Evolutionary conservation across 2,113 vertebrate genomes (phyloP), one percentile per base, ranked within the genome.

Genomic region (Pelecanoides urinatrix): DNA sequence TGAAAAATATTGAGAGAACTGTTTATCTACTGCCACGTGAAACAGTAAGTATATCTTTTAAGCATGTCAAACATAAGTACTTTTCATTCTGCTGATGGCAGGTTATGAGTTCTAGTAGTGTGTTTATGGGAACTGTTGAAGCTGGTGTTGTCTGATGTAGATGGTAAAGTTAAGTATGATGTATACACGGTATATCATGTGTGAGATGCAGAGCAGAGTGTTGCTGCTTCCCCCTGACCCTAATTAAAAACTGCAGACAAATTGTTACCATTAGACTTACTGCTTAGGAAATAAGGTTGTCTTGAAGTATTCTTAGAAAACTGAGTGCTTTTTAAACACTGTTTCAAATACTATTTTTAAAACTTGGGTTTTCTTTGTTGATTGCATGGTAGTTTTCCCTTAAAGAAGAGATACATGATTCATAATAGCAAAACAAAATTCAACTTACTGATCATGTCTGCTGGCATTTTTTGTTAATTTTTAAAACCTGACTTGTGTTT

Each of bases 1-100:
- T 99, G 92, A 99, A 98, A 98, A 99, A 99, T 95, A 99, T 99
- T 12, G 99, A 99, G 90, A 98, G 99, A 94, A 99, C 98, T 8
- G 97, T 99, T 94, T 99, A 99, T 95, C 94, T 99, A 42, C 98
- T 99, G 70, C 99, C 99, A 63, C 98, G 99, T 30, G 99, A 99
- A 98, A 98, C 94, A 88, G 99, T 99, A 97, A 97, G 98, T 68
- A 3, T 94, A n/a, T 92, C 74, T 96, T 89, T 83, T 42, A 89
- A 83, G 71, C 72, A 21, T 7, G 32, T 95, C 94, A 96, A 32
- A 86, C 13, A 4, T 94, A 95, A 97, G 70, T 90, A 76, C 92
- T 72, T 93, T 95, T 96, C 88, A 79, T 86, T 90, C 85, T 92
- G 74, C 55, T 86, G 70, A 4, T 86, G 90, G 94, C 93, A 96